phyloP scores from a whole-genome alignment of 1,140 invertebrate genomes.

The Melitaea cinxia region DNA sequence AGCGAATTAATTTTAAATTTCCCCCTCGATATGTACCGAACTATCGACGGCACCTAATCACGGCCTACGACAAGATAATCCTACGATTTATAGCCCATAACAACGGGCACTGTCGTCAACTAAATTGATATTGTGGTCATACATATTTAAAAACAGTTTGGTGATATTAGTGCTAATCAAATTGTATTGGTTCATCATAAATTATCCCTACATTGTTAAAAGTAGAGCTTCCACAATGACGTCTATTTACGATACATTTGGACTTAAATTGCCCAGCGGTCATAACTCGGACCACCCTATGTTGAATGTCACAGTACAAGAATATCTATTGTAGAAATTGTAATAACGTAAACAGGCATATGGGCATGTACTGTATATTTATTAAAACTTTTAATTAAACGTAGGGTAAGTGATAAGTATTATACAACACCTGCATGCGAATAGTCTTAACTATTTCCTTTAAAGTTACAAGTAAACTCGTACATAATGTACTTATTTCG shows the following conservation, averaged over 20 bases:
- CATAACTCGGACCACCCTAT: constrained; percentile 68
- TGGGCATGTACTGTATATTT: no score
- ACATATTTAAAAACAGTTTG: constrained; percentile 71
- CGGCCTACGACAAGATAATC: constrained; percentile 75
- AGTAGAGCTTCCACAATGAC: constrained; percentile 52
- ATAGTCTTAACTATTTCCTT: no score
- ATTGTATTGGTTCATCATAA: constrained; percentile 74
- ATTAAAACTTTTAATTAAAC: no score
- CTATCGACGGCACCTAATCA: constrained; percentile 70
- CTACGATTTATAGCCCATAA: constrained; percentile 76
- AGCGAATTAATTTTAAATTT: constrained; percentile 75
- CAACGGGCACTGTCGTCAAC: constrained; percentile 67
- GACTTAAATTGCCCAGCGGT: constrained; percentile 56
- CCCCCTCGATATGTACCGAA: constrained; percentile 60
- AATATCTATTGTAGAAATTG: no score
- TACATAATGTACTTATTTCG: not conserved
- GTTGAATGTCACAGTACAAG: not conserved
- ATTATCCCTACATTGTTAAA: constrained; percentile 57
- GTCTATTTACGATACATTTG: constrained; percentile 67
- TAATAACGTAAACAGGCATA: no score
- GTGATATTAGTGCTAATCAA: constrained; percentile 65
- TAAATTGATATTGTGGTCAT: constrained; percentile 57
- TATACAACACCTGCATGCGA: no score
- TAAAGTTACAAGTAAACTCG: not conserved
- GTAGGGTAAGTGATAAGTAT: no score